phyloP scores from a whole-genome alignment of 2,888 invertebrate genomes.

The Pandemis heparana region DNA sequence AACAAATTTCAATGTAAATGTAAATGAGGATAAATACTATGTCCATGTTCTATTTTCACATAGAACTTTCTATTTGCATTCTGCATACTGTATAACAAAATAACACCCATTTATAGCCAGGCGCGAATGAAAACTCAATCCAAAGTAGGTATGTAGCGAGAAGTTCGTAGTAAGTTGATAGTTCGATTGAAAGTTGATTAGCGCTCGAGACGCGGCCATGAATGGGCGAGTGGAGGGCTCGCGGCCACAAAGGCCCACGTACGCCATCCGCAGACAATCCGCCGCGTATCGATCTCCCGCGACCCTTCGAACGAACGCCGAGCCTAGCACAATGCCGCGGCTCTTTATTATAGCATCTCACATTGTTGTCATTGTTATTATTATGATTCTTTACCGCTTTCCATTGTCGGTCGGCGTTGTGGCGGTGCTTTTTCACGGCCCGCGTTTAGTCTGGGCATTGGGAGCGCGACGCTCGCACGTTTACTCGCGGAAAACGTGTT shows the following conservation, averaged over 20 bases:
- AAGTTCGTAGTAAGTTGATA: constrained; percentile 39
- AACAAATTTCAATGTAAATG: not conserved
- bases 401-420: constrained; percentile 85
- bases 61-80: not conserved
- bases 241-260: constrained; percentile 76
- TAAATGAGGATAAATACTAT: no score
- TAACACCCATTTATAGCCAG: not conserved
- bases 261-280: constrained; percentile 82
- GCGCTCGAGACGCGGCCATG: constrained; percentile 62
- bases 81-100: not conserved
- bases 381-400: constrained; percentile 86
- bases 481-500: constrained; percentile 82
- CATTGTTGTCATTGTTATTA: constrained; percentile 87
- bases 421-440: constrained; percentile 86
- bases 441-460: constrained; percentile 85
- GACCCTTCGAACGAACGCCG: constrained; percentile 83
- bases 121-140: not conserved
- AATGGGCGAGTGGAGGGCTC: constrained; percentile 64
- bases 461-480: constrained; percentile 85
- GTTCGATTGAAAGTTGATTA: constrained; percentile 69
- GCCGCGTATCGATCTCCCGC: constrained; percentile 82
- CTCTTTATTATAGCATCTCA: constrained; percentile 86
- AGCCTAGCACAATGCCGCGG: constrained; percentile 83
- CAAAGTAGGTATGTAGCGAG: constrained; percentile 6
- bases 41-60: no score